phyloP scores from a whole-genome alignment of 2,888 invertebrate species.

The Eretmocerus hayati region DNA sequence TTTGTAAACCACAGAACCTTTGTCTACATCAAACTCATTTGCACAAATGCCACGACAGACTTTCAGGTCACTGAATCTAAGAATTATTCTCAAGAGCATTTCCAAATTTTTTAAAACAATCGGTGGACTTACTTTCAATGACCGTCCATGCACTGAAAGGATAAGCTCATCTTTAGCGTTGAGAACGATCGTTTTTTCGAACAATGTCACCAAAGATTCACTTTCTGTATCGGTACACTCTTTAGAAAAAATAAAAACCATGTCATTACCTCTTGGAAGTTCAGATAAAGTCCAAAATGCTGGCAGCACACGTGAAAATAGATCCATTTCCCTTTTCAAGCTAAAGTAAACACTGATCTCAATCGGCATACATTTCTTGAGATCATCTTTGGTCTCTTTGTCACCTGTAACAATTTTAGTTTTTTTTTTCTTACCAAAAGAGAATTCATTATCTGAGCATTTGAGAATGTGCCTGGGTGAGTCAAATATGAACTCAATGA shows the following conservation, averaged over 20 bases:
- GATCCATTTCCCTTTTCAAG: too few relatives aligned
- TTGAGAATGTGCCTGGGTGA: too few relatives aligned
- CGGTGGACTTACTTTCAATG: constrained; percentile 3
- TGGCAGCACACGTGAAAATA: too few relatives aligned
- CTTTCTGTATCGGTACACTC: constrained; percentile 18
- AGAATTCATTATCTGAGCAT: background rate
- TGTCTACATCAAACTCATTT: constrained; percentile 18
- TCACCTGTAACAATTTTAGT: constrained; percentile 2
- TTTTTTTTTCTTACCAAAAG: background rate
- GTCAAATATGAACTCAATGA: too few relatives aligned
- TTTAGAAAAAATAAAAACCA: constrained; percentile 19
- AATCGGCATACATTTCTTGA: constrained; percentile 2
- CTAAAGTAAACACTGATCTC: too few relatives aligned
- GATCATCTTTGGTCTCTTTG: constrained; percentile 11
- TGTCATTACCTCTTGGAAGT: constrained; percentile 7
- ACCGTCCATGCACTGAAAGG: constrained; percentile 18
- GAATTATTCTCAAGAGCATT: constrained; percentile 9
- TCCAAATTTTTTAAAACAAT: constrained; percentile 8
- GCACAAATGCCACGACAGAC: constrained; percentile 16
- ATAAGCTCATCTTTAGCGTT: constrained; percentile 9
- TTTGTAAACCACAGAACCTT: constrained; percentile 11
- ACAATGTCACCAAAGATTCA: constrained; percentile 10
- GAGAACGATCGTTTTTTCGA: constrained; percentile 20
- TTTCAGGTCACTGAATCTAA: constrained; percentile 10
- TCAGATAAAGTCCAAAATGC: constrained; percentile 14